Conservation (phyloP, 2,888 invertebrate species). For the Pyrrhosoma nymphula region DNA sequence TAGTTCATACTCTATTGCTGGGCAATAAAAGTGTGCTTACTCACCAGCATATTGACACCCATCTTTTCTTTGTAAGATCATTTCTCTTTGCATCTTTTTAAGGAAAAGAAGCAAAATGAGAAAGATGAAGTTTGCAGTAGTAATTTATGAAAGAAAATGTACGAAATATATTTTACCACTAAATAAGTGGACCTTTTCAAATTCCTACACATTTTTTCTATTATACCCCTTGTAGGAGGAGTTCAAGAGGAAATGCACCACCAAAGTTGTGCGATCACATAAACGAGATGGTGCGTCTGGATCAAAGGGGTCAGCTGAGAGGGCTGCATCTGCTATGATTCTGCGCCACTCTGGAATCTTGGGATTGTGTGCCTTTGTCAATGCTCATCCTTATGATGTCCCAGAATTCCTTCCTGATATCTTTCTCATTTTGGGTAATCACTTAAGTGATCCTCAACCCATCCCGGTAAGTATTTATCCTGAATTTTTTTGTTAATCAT, state of each 20-base stretch:
- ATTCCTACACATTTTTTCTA: neutral
- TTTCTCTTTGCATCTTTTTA: too few species aligned
- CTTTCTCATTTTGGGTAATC: constrained; percentile 87
- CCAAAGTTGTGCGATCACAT: constrained; percentile 64
- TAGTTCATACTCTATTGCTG: too few species aligned
- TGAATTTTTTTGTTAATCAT: neutral
- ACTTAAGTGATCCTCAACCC: constrained; percentile 93
- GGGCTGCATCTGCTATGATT: constrained; percentile 70
- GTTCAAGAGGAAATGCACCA: constrained; percentile 79
- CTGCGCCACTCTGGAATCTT: constrained; percentile 90
- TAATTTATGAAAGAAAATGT: too few species aligned
- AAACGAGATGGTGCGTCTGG: constrained; percentile 69
- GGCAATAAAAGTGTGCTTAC: too few species aligned
- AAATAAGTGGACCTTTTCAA: too few species aligned
- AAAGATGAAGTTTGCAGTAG: too few species aligned
- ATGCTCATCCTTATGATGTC: constrained; percentile 93
- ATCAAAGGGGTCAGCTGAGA: constrained; percentile 72
- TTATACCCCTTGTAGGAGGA: constrained; percentile 77
- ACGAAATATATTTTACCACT: too few species aligned
- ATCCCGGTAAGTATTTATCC: constrained; percentile 84
- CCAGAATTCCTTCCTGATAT: constrained; percentile 88
- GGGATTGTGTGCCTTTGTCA: constrained; percentile 92
- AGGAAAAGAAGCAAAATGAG: too few species aligned
- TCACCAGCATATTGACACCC: too few species aligned
- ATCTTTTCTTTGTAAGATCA: too few species aligned